These are phyloP conservation scores for Anolis apletophallus DNA, from an alignment of 2,797 vertebrate genomes.

Conservation along the genomic window DNA sequence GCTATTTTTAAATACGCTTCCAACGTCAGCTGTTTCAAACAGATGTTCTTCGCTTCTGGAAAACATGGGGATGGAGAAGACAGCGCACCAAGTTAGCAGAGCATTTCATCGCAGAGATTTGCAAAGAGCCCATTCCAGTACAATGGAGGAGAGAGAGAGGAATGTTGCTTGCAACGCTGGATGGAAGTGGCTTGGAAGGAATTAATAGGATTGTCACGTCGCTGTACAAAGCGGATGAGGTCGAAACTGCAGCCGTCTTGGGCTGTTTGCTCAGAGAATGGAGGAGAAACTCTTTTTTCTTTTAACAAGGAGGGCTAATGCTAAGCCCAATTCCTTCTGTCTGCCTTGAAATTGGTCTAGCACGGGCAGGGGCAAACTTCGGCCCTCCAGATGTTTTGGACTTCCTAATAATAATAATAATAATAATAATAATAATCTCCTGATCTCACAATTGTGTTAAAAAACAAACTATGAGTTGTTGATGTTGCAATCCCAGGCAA, in stretches of 20 bases:
- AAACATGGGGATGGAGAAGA: not conserved
- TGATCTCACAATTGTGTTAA: too few relatives aligned
- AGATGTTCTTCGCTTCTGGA: constrained; percentile 26
- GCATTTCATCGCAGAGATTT: not conserved
- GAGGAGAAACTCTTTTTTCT: not conserved
- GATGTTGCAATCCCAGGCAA: too few relatives aligned
- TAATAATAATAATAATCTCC: too few relatives aligned
- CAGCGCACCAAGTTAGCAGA: not conserved
- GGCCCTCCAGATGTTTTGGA: too few relatives aligned
- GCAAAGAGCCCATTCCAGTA: not conserved
- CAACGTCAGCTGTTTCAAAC: constrained; percentile 24
- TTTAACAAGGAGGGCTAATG: not conserved
- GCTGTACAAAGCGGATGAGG: not conserved
- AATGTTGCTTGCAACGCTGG: not conserved
- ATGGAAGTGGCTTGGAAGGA: constrained; percentile 20
- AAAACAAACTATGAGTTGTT: too few relatives aligned
- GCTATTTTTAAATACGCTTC: constrained; percentile 17
- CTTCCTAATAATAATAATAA: too few relatives aligned
- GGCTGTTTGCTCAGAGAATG: not conserved
- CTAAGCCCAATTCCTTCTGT: too few relatives aligned
- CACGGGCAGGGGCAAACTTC: too few relatives aligned
- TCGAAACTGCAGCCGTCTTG: not conserved
- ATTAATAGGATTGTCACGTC: not conserved
- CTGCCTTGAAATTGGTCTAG: not conserved
- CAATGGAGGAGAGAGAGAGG: not conserved